These are phyloP conservation scores for Prunella himalayana DNA, from an alignment of 2,113 vertebrate species.

Conservation along the genomic window DNA sequence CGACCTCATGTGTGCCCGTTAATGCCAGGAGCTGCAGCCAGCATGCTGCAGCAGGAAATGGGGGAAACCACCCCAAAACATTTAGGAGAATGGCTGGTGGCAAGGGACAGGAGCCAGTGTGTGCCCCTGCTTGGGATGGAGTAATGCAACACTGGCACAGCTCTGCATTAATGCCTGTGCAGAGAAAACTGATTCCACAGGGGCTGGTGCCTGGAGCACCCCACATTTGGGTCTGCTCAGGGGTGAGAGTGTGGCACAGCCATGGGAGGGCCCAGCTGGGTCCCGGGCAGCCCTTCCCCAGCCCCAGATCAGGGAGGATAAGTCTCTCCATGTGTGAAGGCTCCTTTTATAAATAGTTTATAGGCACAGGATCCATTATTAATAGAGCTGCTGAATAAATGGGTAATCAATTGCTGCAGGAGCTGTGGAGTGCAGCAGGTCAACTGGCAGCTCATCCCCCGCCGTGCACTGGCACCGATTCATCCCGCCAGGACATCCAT, in stretches of 20 bases:
- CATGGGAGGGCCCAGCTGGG: background rate
- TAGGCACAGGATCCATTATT: conserved; percentile 27
- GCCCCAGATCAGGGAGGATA: background rate
- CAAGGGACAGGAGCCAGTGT: fast-evolving
- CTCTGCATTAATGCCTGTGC: background rate
- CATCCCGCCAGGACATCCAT: background rate
- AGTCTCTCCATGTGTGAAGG: background rate
- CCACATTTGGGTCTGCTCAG: fast-evolving
- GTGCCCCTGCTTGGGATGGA: background rate
- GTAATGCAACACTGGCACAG: fast-evolving
- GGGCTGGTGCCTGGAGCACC: background rate
- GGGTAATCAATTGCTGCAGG: conserved; percentile 42
- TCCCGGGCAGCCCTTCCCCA: background rate
- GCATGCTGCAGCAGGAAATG: background rate
- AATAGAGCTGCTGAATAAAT: conserved; percentile 35
- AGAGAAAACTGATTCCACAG: background rate
- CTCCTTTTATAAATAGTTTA: conserved; percentile 39
- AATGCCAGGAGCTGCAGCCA: background rate
- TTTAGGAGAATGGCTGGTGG: background rate
- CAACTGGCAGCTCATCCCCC: background rate
- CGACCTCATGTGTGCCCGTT: fast-evolving
- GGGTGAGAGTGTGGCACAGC: background rate
- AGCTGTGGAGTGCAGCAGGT: conserved; percentile 39
- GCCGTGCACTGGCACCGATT: background rate
- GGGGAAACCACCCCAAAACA: background rate